These are phyloP conservation scores for Mesorhabditis belari DNA, from an alignment of 2,888 invertebrate genomes.

Conservation along the genomic window DNA sequence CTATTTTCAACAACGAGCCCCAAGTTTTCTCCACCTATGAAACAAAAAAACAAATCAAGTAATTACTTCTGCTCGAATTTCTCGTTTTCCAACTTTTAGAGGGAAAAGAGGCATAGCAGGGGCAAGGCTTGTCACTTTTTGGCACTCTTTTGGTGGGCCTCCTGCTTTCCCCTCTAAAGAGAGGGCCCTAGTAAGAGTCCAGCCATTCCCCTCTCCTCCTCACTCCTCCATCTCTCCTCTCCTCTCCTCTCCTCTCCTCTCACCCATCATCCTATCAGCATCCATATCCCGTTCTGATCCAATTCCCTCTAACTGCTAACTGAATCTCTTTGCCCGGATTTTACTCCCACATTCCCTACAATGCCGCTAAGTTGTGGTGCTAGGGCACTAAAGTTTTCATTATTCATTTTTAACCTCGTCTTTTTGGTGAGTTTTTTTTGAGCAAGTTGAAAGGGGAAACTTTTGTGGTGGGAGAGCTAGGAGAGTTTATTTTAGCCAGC, in stretches of 20 bases:
- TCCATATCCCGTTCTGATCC: background rate
- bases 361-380: conserved; percentile 53
- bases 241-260: background rate
- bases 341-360: background rate
- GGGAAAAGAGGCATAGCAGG: too few relatives aligned
- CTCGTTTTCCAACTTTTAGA: too few relatives aligned
- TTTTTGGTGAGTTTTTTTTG: conserved; percentile 44
- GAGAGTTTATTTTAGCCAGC: background rate
- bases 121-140: too few relatives aligned
- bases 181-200: too few relatives aligned
- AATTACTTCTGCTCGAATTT: too few relatives aligned
- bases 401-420: conserved; percentile 52
- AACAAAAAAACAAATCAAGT: too few relatives aligned
- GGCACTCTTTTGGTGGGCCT: too few relatives aligned
- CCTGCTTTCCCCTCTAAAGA: too few relatives aligned
- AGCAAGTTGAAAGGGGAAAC: background rate
- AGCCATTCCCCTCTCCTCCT: too few relatives aligned
- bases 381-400: conserved; percentile 49
- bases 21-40: too few relatives aligned
- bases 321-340: background rate
- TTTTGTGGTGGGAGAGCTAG: background rate
- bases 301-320: background rate
- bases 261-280: background rate
- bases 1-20: too few relatives aligned
- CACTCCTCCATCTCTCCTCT: background rate